phyloP scores from a whole-genome alignment of 2,797 vertebrate species.

The Enteromius fasciolatus region DNA sequence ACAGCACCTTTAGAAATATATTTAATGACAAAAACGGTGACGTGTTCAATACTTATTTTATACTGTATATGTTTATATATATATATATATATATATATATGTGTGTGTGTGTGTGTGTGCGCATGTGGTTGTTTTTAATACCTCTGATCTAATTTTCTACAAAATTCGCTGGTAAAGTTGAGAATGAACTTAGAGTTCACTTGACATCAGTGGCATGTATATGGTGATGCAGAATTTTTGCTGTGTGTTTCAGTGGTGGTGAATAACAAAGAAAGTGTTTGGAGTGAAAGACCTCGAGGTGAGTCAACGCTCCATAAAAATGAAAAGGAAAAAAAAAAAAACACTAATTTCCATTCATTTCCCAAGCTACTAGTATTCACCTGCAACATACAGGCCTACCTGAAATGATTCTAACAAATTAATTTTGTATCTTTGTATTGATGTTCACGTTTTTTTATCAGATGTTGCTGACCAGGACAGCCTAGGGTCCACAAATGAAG shows the following conservation, averaged over 20 bases:
- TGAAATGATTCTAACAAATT: background rate
- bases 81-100: too few species aligned
- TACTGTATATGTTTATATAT: background rate
- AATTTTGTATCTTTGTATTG: background rate
- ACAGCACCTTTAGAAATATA: too few species aligned
- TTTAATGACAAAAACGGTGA: too few species aligned
- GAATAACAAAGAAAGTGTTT: constrained; percentile 66
- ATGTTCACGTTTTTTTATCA: constrained; percentile 39
- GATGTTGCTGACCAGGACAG: constrained; percentile 67
- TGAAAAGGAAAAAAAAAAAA: too few species aligned
- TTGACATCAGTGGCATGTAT: background rate
- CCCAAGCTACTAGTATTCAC: background rate
- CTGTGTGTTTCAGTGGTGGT: constrained; percentile 58
- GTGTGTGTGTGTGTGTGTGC: background rate
- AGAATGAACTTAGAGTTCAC: background rate
- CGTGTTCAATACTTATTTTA: too few species aligned
- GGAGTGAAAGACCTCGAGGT: constrained; percentile 73
- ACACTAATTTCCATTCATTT: background rate
- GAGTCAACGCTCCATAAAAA: constrained; percentile 35
- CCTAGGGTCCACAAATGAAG: constrained; percentile 61
- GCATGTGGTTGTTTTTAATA: too few species aligned
- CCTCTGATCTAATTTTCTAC: background rate
- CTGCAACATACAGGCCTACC: background rate
- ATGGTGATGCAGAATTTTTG: background rate
- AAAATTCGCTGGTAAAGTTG: background rate